Evolutionary conservation across 1,140 invertebrate species (phyloP), one percentile per base, ranked within the genome.

Genomic region (Drosophila navojoa): DNA sequence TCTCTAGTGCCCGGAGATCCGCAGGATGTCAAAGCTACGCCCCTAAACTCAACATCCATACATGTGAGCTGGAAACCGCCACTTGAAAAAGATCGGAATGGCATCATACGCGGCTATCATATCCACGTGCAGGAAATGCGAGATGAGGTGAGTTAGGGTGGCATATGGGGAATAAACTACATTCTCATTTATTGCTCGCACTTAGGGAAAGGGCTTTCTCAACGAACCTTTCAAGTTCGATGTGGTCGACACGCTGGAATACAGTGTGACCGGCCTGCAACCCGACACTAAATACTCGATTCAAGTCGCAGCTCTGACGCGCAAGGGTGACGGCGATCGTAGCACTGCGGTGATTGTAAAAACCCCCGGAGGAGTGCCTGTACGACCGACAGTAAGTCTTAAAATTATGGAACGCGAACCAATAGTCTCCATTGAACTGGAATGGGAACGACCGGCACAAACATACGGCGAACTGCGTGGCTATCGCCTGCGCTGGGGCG

Each of bases 91-190:
- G 97, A 99, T 77, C 95, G 96, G 67, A 98, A 99, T 92, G 98
- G 98, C n/a, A 96, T 99, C 55, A 99, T 99, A 76, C 94, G 98
- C 35, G 98, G 98, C 3, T 99, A 99, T 93, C 98, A 99, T 87
- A 97, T 99, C 55, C 97, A 98, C 91, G 96, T 98, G 2, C 97
- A 98, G 92, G 98, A 98, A 94, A 94, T 97, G 9, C 95, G 96
- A 85, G 95, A 97, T 87, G 96, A 97, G 94, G 96, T 97, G 90
- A 89, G 40, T 49, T 9, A 1, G 11, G 32, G 10, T 38, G 1
- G 35, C 10, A 11, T 38, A 13, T 38, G 0, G 1, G 19, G 19
- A 2, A 22, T 11, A 11, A 38, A 11, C 10, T 38, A 38, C 11
- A 38, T 13, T 38, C 0, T 13, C 10, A 38, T 32, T 7, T 63